Percentiles rank a stretch among this genome's conserved stretches.
phyloP scores from a whole-genome alignment of 2,888 invertebrate genomes.

The Oscheius myriophilus region DNA sequence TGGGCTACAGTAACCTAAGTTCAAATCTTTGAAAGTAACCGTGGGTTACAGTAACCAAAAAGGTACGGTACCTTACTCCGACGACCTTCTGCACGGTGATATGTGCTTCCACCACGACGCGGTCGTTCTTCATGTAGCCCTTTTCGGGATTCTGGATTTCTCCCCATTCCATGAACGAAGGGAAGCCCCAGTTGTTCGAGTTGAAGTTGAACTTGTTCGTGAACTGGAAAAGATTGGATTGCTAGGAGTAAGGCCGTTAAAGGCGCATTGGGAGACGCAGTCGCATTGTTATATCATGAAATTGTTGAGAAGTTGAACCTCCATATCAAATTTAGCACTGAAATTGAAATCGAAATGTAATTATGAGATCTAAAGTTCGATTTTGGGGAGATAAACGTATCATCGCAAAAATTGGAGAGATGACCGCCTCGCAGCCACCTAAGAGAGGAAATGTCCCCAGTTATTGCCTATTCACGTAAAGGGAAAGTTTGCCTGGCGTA shows the following conservation, averaged over 20 bases:
- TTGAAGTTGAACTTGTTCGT: conserved; percentile 69
- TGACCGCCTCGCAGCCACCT: too few relatives aligned
- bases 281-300: background rate
- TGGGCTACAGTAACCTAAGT: background rate
- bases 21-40: background rate
- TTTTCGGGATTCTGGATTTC: conserved; percentile 53
- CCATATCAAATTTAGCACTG: background rate
- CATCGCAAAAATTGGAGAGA: too few relatives aligned
- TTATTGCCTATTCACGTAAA: too few relatives aligned
- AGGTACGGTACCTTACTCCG: conserved; percentile 52
- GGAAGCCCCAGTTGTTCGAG: conserved; percentile 70
- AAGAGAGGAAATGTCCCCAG: too few relatives aligned
- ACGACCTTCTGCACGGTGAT: conserved; percentile 64
- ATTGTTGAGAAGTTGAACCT: background rate
- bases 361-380: too few relatives aligned
- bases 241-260: background rate
- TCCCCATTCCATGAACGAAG: conserved; percentile 67
- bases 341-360: too few relatives aligned
- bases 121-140: conserved; percentile 61
- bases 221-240: conserved; percentile 56
- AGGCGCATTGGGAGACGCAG: too few relatives aligned
- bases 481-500: too few relatives aligned
- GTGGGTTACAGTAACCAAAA: too few relatives aligned
- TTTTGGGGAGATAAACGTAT: too few relatives aligned
- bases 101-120: conserved; percentile 62